Evolutionary conservation across 53 echinoderm and acorn worm genomes (phyloP), one percentile per base, ranked within the genome.

Genomic region (Luidia sarsii): DNA sequence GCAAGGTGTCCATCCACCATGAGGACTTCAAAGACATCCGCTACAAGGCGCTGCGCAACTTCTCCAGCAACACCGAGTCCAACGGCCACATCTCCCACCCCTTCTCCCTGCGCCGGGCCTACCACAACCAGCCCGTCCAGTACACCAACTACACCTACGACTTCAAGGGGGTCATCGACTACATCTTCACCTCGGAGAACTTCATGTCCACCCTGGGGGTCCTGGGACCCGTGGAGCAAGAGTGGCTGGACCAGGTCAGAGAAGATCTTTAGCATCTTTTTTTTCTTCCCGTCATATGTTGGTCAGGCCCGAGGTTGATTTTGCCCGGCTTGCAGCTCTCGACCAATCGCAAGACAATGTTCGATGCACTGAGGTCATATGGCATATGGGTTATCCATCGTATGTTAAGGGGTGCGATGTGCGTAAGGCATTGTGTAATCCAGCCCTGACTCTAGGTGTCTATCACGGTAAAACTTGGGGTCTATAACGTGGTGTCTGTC

Each of bases 131-230:
- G 70, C 89, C 89, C 34, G 80, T 94, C 89, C 89, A 93, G 64
- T 94, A 75, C 89, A 97, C 99, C 57, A 94, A 97, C 84, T 94
- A 86, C 87, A 97, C 99, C 59, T 94, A 80, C 73, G 99, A 97
- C 23, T 97, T 97, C 91, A 97, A 97, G 59, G 99, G 99, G 13
- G 87, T 94, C 63, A 97, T 97, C 36, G 99, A 97, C 65, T 97
- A 97, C 87, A 89, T 97, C 70, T 94, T 94, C 77, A 89, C 60
- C 72, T 91, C 99, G 0, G 46, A 77, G 31, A 69, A 89, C 29
- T 91, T 86, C 65, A 97, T 94, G 90, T 73, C 83, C 48, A 86
- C 86, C 31, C 82, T 97, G 48, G 99, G 99, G 16, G 87, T 89
- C 28, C 48, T 94, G 1, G 99, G 94, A 1, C 91, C 99, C 0